Conservation (phyloP, 2,888 invertebrate species). For the Andrena dorsata region DNA sequence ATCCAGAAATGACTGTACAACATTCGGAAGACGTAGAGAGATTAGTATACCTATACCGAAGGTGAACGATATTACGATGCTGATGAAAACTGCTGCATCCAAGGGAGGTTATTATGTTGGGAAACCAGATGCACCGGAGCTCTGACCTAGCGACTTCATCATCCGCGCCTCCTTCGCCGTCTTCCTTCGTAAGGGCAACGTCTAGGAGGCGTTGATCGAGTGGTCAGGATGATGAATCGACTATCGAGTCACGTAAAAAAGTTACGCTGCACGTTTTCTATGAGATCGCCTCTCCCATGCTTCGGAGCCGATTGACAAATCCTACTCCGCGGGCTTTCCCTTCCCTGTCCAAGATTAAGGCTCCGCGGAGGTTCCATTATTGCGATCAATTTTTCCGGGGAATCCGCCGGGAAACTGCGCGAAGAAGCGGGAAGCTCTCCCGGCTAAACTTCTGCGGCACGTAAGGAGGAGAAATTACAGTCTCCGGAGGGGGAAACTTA, state of each 20-base stretch:
- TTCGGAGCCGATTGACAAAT: slow-evolving; percentile 60
- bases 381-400: slow-evolving; percentile 5
- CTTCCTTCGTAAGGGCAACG: slow-evolving; percentile 52
- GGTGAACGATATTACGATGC: neutral
- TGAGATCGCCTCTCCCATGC: slow-evolving; percentile 37
- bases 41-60: slow-evolving; percentile 15
- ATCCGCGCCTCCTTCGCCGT: slow-evolving; percentile 14
- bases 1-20: too few species aligned
- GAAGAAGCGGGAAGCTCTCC: neutral
- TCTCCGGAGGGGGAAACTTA: neutral
- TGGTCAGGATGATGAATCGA: slow-evolving; percentile 71
- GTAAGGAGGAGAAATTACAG: slow-evolving; percentile 1
- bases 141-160: slow-evolving; percentile 51
- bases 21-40: neutral
- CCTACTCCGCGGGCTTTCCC: slow-evolving; percentile 22
- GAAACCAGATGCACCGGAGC: slow-evolving; percentile 11
- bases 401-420: neutral
- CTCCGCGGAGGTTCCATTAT: slow-evolving; percentile 6
- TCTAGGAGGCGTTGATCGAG: slow-evolving; percentile 68
- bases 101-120: slow-evolving; percentile 4
- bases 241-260: slow-evolving; percentile 62
- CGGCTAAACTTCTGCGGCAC: neutral
- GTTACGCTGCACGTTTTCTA: slow-evolving; percentile 48
- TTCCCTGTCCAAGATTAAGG: neutral
- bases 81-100: neutral